These are phyloP conservation scores for Chrysomallon squamiferum DNA, from an alignment of 1,140 invertebrate genomes.

Conservation along the genomic window DNA sequence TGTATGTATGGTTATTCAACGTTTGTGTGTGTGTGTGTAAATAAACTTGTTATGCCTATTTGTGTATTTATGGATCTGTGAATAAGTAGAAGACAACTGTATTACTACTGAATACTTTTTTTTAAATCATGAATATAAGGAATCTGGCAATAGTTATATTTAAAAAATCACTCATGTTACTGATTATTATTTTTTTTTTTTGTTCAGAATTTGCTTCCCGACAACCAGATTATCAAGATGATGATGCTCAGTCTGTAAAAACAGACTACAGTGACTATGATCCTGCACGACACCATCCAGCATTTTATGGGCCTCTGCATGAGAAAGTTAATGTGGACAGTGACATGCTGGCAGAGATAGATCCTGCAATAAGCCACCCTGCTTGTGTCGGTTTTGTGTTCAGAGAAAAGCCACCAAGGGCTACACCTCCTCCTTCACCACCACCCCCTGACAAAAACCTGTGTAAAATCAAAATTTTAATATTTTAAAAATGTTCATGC, in stretches of 20 bases:
- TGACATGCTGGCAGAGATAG: constrained; percentile 46
- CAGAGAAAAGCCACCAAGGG: constrained; percentile 44
- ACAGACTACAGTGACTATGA: constrained; percentile 60
- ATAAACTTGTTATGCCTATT: neutral
- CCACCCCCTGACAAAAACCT: constrained; percentile 47
- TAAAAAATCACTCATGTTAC: neutral
- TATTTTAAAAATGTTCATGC: too few relatives aligned
- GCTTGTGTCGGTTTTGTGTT: constrained; percentile 59
- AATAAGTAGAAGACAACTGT: neutral
- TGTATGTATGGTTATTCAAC: neutral
- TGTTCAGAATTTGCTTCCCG: constrained; percentile 39
- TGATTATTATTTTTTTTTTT: constrained; percentile 2
- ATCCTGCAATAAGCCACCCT: constrained; percentile 53
- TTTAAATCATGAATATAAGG: neutral
- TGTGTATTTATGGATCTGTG: neutral
- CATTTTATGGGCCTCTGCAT: constrained; percentile 61
- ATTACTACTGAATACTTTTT: neutral
- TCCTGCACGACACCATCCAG: constrained; percentile 55
- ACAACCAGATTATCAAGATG: constrained; percentile 34
- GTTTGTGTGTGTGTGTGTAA: neutral
- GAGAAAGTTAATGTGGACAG: constrained; percentile 36
- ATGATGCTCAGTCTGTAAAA: constrained; percentile 43
- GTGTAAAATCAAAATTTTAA: too few relatives aligned
- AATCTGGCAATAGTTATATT: neutral
- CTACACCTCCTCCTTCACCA: constrained; percentile 38